Base-by-base conservation (phyloP, 2,797 vertebrate species). In the Lutjanus argentimaculatus region DNA sequence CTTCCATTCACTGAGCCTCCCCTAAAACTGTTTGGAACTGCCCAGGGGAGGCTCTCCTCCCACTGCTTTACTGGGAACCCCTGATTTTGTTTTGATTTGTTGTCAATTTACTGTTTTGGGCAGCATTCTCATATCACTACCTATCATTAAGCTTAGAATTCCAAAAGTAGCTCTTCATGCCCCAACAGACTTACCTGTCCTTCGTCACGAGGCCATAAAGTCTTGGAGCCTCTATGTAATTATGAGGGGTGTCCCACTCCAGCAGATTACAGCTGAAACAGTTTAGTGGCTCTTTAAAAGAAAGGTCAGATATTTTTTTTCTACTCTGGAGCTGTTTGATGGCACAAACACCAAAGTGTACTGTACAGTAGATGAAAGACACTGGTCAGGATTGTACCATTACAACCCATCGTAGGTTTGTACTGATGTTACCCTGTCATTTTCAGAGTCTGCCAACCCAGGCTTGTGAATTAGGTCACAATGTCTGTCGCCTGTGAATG, bases 281-380 rank as follows among this genome's bases (percentile, higher is more conserved):
- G 79, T 85, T 86, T 77, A 84, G 72, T 53, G 67, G 70, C 63
- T 74, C 75, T 78, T 85, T 73, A 74, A 84, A 87, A 78, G 55
- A 46, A 82, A 61, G 88, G 86, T 84, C 83, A 22, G 48, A 48
- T 55, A 56, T 68, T 17, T 74, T 79, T 80, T 62, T 15, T 48
- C n/a, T 63, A 12, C 67, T 6, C 30, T 48, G 19, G 14, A 79
- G 68, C 78, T 49, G 67, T 79, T 67, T 85, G 77, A 85, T 69
- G 84, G 77, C 57, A 80, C 85, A 48, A 52, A 89, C 79, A 77
- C 79, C 63, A 73, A 81, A 87, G 84, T 64, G 83, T 84, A 79
- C 79, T 64, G 83, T 84, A 79, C 79, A 82, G 85, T 72, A 83
- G 89, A 93, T 91, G 83, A 92, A 91, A 94, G 92, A 82, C 53